Evolutionary conservation across 2,888 invertebrate genomes (phyloP).

Genomic region (Dicyrtoma fusca): DNA sequence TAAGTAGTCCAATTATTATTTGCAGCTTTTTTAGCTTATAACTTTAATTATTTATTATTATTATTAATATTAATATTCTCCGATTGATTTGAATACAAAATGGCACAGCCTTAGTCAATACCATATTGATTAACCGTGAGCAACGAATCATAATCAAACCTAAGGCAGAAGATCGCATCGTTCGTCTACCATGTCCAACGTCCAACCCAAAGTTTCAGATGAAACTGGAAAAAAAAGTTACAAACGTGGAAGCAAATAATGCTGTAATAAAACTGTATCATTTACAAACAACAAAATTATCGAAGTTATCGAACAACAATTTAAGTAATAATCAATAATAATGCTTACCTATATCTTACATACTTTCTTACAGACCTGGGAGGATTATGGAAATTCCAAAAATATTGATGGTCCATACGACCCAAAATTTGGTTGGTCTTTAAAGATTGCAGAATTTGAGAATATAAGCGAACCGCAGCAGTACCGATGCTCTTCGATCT

Average conservation of each 20-base stretch:
- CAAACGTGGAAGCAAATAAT: neutral
- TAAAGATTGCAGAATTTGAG: no score
- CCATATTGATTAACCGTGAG: neutral
- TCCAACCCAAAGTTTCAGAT: neutral
- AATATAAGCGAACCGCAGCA: no score
- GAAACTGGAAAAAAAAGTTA: neutral
- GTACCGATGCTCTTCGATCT: no score
- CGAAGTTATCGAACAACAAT: neutral
- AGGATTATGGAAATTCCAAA: neutral
- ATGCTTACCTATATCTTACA: neutral
- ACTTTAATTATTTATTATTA: neutral
- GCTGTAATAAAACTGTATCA: neutral
- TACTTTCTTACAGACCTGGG: neutral
- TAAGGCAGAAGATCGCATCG: neutral
- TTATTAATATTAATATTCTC: neutral
- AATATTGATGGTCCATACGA: neutral
- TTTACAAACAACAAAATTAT: neutral
- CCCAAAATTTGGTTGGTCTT: neutral
- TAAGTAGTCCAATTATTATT: neutral
- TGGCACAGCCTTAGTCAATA: neutral
- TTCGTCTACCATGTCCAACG: neutral
- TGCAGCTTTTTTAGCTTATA: neutral
- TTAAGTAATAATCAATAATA: neutral
- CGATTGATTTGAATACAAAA: no score
- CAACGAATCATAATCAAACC: neutral